These are phyloP conservation scores for Gymnocheta viridis DNA, from an alignment of 2,888 invertebrate genomes.

Conservation along the genomic window DNA sequence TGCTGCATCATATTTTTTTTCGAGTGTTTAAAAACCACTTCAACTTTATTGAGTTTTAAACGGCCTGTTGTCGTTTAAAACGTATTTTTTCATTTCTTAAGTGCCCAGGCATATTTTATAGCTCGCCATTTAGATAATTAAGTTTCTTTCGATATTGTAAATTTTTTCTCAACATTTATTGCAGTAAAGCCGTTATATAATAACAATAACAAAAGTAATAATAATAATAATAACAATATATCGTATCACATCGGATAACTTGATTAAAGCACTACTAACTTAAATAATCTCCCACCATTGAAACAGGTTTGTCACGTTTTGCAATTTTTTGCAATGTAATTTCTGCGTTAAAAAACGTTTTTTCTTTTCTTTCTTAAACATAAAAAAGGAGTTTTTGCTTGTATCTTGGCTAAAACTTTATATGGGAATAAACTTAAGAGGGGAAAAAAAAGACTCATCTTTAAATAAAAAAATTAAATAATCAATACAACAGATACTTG, in stretches of 20 bases:
- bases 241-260: conserved; percentile 25
- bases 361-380: background rate
- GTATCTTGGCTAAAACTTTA: background rate
- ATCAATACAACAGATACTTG: conserved; percentile 59
- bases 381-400: conserved; percentile 33
- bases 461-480: conserved; percentile 48
- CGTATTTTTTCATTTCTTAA: conserved; percentile 37
- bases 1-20: no score
- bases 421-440: background rate
- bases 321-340: conserved; percentile 49
- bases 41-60: conserved; percentile 32
- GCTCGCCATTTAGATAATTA: background rate
- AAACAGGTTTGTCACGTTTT: conserved; percentile 57
- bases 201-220: conserved; percentile 20
- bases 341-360: conserved; percentile 5
- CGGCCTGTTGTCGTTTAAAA: conserved; percentile 14
- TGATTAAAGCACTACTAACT: conserved; percentile 60
- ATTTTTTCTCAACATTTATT: conserved; percentile 47
- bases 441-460: conserved; percentile 8
- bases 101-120: conserved; percentile 44
- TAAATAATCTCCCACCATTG: conserved; percentile 56
- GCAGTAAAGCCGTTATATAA: conserved; percentile 63
- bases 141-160: conserved; percentile 7
- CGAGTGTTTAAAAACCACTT: conserved; percentile 41
- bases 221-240: conserved; percentile 14